Evolutionary conservation across 2,797 vertebrate genomes (phyloP).

Genomic region (Ataeniobius toweri): DNA sequence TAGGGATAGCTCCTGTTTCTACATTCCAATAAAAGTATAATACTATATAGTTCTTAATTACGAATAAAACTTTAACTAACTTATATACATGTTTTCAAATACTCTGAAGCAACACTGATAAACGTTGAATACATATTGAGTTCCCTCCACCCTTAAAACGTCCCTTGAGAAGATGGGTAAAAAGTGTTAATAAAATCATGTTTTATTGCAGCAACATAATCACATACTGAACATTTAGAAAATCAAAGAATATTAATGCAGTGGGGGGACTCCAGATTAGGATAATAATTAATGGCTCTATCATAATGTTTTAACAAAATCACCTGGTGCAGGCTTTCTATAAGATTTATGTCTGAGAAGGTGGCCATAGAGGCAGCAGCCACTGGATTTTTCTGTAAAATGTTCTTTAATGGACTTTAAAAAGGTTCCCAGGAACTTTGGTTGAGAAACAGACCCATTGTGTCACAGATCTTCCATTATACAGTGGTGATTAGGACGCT

Average conservation of each 20-base stretch:
- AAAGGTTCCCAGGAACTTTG: background rate
- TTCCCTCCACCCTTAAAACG: background rate
- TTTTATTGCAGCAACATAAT: background rate
- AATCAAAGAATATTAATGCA: background rate
- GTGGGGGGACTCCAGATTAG: background rate
- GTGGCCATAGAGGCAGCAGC: background rate
- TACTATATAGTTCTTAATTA: background rate
- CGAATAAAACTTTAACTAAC: background rate
- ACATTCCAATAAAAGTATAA: background rate
- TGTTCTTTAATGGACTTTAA: background rate
- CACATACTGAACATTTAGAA: background rate
- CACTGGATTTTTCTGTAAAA: background rate
- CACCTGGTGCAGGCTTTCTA: background rate
- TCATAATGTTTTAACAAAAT: background rate
- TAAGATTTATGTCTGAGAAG: background rate
- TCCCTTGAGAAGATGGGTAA: background rate
- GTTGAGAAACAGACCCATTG: background rate
- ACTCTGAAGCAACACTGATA: background rate
- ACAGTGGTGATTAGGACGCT: background rate
- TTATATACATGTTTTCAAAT: background rate
- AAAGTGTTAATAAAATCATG: background rate
- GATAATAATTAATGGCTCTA: no score
- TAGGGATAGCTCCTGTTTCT: background rate
- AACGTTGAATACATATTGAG: background rate
- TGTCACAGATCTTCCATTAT: background rate